Percentiles rank a stretch among this genome's conserved stretches.
phyloP scores from a whole-genome alignment of 2,888 invertebrate genomes.

The Eurytoma californica region DNA sequence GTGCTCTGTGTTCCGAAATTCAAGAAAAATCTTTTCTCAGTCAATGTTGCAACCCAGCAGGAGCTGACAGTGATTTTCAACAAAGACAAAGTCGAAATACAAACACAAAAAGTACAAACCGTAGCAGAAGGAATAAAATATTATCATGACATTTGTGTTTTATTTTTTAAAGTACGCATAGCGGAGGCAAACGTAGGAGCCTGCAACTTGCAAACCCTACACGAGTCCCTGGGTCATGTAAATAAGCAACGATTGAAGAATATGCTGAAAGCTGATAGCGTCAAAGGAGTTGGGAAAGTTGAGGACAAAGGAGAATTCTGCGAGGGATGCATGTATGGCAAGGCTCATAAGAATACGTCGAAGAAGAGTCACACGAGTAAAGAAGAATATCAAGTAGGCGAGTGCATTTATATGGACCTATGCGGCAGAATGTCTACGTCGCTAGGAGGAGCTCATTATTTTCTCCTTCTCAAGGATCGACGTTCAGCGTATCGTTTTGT shows the following conservation, averaged over 20 bases:
- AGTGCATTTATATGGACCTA: neutral
- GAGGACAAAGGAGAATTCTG: neutral
- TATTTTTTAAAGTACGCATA: neutral
- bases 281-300: neutral
- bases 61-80: neutral
- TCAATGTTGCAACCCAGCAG: neutral
- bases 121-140: neutral
- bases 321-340: neutral
- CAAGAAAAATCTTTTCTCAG: neutral
- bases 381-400: neutral
- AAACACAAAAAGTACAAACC: neutral
- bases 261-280: neutral
- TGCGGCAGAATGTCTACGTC: neutral
- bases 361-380: neutral
- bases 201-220: neutral
- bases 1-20: neutral
- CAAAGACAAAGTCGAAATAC: neutral
- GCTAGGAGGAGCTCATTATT: neutral
- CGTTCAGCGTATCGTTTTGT: neutral
- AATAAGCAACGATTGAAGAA: neutral
- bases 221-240: neutral
- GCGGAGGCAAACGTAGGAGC: neutral
- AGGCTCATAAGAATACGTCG: neutral
- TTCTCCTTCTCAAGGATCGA: neutral
- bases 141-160: neutral